Base-by-base conservation (phyloP, 1,140 invertebrate species). In the Spodoptera frugiperda region DNA sequence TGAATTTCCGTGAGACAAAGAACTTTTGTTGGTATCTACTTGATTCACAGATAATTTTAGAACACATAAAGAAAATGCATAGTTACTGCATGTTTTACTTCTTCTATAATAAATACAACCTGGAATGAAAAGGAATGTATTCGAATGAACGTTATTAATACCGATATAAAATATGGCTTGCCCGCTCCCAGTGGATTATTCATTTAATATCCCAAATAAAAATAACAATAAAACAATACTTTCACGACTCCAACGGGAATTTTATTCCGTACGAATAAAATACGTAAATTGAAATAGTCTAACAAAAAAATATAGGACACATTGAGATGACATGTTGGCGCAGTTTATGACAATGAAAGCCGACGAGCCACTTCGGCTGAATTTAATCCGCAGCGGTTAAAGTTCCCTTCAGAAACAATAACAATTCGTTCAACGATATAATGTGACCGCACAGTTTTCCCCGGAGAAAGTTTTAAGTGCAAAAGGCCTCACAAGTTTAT, bases 401-500 rank as follows among this genome's bases (percentile, higher is more conserved):
- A 85, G 79, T 85, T 85, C 77, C 82, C 75, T 85, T 87, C 84
- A 87, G 76, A 87, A 84, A 84, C 80, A 85, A 85, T 85, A 87
- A 87, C 84, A 86, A 84, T 85, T 82, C 82, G 78, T 83, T 83
- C 77, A 81, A 75, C 80, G 81, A 85, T 87, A 87, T 84, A 87
- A 85, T 85, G 82, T 83, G 82, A 82, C 78, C 82, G 78, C 75
- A 71, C 78, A 82, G 78, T 83, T 83, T 82, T 83, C 77, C 82
- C 83, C 44, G 46, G 70, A 77, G 78, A 46, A 85, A 83, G 79
- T 85, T 85, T 84, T 84, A 87, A 87, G 84, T 87, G 85, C 85
- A 85, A 87, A 85, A 84, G 85, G 81, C 81, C 82, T 84, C 79
- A 77, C 81, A 84, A 87, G 84, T 85, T 87, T 87, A 84, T 85